Evolutionary conservation across 2,113 vertebrate genomes (phyloP).

Genomic region (Phyllostomus discolor): DNA sequence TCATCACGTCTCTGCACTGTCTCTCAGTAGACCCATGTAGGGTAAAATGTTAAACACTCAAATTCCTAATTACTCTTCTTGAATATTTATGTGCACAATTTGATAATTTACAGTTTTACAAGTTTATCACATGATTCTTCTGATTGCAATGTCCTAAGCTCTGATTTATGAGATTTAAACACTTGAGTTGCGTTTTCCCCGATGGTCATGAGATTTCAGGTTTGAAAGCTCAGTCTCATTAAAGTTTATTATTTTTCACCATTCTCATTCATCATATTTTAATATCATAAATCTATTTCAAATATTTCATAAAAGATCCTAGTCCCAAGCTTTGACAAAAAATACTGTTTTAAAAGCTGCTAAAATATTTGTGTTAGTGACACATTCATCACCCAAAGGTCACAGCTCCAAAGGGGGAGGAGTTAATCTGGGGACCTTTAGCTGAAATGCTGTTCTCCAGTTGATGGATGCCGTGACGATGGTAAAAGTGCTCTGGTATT

Average conservation of each 20-base stretch:
- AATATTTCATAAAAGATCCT: background rate
- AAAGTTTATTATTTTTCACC: constrained; percentile 32
- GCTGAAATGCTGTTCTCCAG: background rate
- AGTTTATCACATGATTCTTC: background rate
- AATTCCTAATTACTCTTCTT: background rate
- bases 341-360: constrained; percentile 33
- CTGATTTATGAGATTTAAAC: constrained; percentile 50
- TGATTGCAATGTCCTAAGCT: background rate
- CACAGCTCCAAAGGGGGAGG: background rate
- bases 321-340: background rate
- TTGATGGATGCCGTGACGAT: background rate
- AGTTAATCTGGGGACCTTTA: background rate
- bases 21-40: background rate
- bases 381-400: constrained; percentile 63
- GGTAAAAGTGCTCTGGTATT: background rate
- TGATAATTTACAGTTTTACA: constrained; percentile 14
- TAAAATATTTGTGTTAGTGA: constrained; percentile 32
- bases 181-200: background rate
- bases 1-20: background rate
- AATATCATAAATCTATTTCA: constrained; percentile 46
- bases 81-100: background rate
- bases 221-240: constrained; percentile 19
- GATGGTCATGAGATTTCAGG: background rate
- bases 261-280: constrained; percentile 60
- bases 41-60: constrained; percentile 2